Conservation (phyloP, 1,140 invertebrate genomes). For the Drosophila insularis region DNA sequence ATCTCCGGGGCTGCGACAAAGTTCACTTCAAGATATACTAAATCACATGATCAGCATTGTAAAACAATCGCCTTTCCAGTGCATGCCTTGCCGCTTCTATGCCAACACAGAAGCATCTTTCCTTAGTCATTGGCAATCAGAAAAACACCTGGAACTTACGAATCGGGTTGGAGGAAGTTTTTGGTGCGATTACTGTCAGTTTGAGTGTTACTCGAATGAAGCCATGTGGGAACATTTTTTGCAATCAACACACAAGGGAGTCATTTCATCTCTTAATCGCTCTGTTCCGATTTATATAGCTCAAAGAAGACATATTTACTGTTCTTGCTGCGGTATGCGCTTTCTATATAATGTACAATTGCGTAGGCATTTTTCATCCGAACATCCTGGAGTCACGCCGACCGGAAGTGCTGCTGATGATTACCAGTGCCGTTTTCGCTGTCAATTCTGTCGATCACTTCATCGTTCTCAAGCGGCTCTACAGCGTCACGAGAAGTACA, state of each 20-base stretch:
- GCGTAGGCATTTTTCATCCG: conserved; percentile 85
- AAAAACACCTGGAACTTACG: conserved; percentile 84
- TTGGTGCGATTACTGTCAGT: conserved; percentile 90
- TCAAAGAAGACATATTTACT: conserved; percentile 83
- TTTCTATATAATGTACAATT: conserved; percentile 89
- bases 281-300: conserved; percentile 91
- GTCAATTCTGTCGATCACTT: conserved; percentile 84
- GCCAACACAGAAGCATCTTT: conserved; percentile 89
- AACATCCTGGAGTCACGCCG: conserved; percentile 35
- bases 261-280: conserved; percentile 88
- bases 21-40: conserved; percentile 84
- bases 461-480: conserved; percentile 86
- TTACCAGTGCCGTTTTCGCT: conserved; percentile 86
- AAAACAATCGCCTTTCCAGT: conserved; percentile 91
- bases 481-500: conserved; percentile 86
- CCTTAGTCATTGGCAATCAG: conserved; percentile 87
- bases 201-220: conserved; percentile 86
- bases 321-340: conserved; percentile 84
- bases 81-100: conserved; percentile 91
- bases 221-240: conserved; percentile 88
- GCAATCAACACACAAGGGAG: conserved; percentile 87
- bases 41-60: conserved; percentile 90
- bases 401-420: conserved; percentile 84
- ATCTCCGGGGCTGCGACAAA: conserved; percentile 25
- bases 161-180: conserved; percentile 83